Evolutionary conservation across 2,888 invertebrate species (phyloP).

Genomic region (Diloba caeruleocephala): DNA sequence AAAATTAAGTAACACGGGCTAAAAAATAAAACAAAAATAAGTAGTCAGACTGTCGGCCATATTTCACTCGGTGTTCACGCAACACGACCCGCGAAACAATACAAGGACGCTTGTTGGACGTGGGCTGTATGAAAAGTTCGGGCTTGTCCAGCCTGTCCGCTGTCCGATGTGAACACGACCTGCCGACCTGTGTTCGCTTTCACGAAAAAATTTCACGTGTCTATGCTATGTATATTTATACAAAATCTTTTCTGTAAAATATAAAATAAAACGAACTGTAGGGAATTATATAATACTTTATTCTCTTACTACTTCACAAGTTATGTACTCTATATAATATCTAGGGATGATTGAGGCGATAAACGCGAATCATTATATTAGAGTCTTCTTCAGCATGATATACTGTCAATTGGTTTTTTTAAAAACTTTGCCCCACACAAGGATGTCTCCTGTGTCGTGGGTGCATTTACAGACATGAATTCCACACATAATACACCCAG

Average conservation of each 20-base stretch:
- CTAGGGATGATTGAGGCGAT: too few relatives aligned
- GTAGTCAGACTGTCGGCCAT: conserved; percentile 85
- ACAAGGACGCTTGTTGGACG: conserved; percentile 82
- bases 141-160: conserved; percentile 54
- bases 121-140: conserved; percentile 68
- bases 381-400: too few relatives aligned
- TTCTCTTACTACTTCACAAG: too few relatives aligned
- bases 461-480: too few relatives aligned
- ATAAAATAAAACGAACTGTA: conserved; percentile 9
- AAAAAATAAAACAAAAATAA: conserved; percentile 85
- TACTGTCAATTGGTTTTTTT: too few relatives aligned
- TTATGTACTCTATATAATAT: too few relatives aligned
- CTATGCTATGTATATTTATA: conserved; percentile 11
- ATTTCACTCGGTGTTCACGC: conserved; percentile 87
- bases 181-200: conserved; percentile 45
- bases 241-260: conserved; percentile 20
- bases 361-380: too few relatives aligned
- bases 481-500: too few relatives aligned
- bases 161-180: conserved; percentile 53
- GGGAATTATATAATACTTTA: too few relatives aligned
- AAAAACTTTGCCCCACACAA: too few relatives aligned
- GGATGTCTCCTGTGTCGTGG: too few relatives aligned
- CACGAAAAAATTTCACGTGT: conserved; percentile 50
- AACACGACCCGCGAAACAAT: conserved; percentile 87
- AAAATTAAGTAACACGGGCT: conserved; percentile 87